Evolutionary conservation across 2,797 vertebrate species (phyloP).

Genomic region (Artibeus jamaicensis): DNA sequence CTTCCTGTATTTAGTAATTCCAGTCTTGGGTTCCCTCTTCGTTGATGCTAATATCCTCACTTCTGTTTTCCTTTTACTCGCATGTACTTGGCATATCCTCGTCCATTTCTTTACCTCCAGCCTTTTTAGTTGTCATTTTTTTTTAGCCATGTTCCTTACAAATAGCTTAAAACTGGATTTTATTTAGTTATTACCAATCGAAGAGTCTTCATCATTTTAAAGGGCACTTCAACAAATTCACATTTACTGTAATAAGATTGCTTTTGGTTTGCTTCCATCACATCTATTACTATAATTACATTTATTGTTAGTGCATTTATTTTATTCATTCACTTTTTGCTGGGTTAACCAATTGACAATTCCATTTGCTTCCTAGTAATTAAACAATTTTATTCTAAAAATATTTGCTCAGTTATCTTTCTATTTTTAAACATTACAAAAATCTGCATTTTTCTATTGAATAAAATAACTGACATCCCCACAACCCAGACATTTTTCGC

Average conservation of each 20-base stretch:
- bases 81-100: background rate
- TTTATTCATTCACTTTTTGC: background rate
- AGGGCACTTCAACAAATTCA: background rate
- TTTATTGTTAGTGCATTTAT: background rate
- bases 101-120: background rate
- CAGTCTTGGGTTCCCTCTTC: background rate
- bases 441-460: background rate
- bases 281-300: background rate
- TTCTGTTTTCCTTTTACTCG: background rate
- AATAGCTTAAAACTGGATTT: background rate
- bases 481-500: background rate
- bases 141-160: background rate
- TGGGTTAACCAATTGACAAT: constrained; percentile 2
- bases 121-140: background rate
- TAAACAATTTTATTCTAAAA: background rate
- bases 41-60: background rate
- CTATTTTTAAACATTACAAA: background rate
- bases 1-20: background rate
- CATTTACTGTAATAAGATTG: background rate
- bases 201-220: background rate
- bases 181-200: background rate
- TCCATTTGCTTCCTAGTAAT: background rate
- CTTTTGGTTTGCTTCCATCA: background rate
- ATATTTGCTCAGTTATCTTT: background rate
- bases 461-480: background rate